Base-by-base conservation (phyloP, 2,797 vertebrate species). In the Sandelia bainsii region DNA sequence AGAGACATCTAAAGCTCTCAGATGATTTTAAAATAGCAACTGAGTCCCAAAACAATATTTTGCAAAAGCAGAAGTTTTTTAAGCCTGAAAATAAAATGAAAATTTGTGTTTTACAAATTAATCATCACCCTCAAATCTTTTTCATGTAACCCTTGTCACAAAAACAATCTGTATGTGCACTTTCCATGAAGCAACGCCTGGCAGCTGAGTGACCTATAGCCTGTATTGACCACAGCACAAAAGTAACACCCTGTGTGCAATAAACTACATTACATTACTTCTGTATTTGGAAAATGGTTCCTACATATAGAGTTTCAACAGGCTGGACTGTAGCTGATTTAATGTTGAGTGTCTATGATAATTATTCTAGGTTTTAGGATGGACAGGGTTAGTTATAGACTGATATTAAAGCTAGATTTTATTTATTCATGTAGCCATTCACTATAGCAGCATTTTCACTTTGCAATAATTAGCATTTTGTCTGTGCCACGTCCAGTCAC, bases 161-260 rank as follows among this genome's bases (percentile, higher is more conserved):
- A 32, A 39, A 16, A 39, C 34, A 7, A 5, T 56, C 6, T 8
- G 12, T 39, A 13, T 7, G 12, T 8, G 34, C 12, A 14, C 3
- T 34, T 56, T 56, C 2, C 6, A 2, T 40, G 20, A 11, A 59
- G 5, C 23, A 23, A 22, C 34, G 42, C 20, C 13, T 57, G 20
- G 7, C 7, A 25, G 7, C 39, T 19, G 20, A 23, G 20, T 40
- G 20, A 40, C 29, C 16, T 13, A 17, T 34, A 19, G 45, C 12
- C 1, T 44, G 14, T 40, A 48, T 34, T 2, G 1, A 39, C 57
- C 23, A 72, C 16, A 66, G 54, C 51, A 27, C 62, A 62, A 73
- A 67, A 29, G 19, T 57, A 73, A 72, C 76, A 82, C 57, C 67
- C 6, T 7, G 57, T 86, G 79, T 69, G 27, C 61, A 75, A 52